Evolutionary conservation across 2,888 invertebrate genomes (phyloP), one percentile per base, ranked within the genome.

Genomic region (Hedychridium roseum): DNA sequence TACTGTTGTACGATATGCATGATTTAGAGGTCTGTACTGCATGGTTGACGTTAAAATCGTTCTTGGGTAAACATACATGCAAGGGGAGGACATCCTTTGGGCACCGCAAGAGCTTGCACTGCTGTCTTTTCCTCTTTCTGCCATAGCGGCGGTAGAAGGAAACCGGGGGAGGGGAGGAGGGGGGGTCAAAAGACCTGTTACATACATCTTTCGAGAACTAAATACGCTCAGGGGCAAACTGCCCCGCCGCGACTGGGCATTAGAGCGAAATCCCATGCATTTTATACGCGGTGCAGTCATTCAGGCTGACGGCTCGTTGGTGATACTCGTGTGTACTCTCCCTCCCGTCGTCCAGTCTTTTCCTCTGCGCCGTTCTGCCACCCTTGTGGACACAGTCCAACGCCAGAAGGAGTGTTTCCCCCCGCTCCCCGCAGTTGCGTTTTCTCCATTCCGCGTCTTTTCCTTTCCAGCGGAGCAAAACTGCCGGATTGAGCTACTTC

Each of bases 391-490:
- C 71, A 68, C 57, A 64, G 58, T 54, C 57, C 51, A 55, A 64
- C 58, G 49, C 57, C 37, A n/a, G 53, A 63, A 54, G 54, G 53
- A 49, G 16, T 30, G 34, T 32, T 11, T 41, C 34, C 30, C 20
- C 12, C n/a, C 20, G 15, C 35, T 41, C 18, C 40, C 35, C 55
- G 53, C 43, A 50, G 43, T 57, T 50, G 58, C 59, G 57, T 62
- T 57, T 81, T 80, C 79, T 79, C 77, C 79, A 80, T 81, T 81
- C 76, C 35, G 36, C 79, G 79, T 79, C 80, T 80, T 81, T 82
- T 81, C 80, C 81, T 80, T 80, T 80, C 78, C 81, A 79, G 80
- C 80, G n/a, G n/a, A n/a, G n/a, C n/a, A n/a, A n/a, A n/a, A n/a
- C n/a, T n/a, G n/a, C n/a, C n/a, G n/a, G n/a, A n/a, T n/a, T n/a